These are phyloP conservation scores for Acromyrmex charruanus DNA, from an alignment of 1,140 invertebrate species.

Conservation along the genomic window DNA sequence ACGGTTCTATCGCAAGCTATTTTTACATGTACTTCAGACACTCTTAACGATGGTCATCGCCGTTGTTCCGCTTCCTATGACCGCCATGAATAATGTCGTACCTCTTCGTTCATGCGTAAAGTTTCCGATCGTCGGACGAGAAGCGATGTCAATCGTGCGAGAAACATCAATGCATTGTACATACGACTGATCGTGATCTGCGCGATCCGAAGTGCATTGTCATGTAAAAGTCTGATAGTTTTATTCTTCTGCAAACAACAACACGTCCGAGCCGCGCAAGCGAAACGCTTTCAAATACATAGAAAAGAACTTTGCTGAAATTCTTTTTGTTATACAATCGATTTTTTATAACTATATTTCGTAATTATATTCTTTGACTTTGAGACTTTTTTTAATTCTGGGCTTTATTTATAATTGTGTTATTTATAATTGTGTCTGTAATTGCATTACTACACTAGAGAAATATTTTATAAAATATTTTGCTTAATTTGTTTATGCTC, in stretches of 20 bases:
- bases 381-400: neutral
- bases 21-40: conserved; percentile 37
- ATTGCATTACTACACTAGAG: neutral
- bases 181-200: conserved; percentile 43
- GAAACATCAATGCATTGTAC: conserved; percentile 73
- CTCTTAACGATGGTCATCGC: conserved; percentile 64
- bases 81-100: conserved; percentile 72
- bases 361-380: neutral
- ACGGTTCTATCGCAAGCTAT: neutral
- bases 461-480: neutral
- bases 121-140: conserved; percentile 73
- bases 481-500: neutral
- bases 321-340: neutral
- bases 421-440: neutral
- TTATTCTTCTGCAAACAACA: conserved; percentile 50
- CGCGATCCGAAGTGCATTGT: conserved; percentile 64
- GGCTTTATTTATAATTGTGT: neutral
- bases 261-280: neutral
- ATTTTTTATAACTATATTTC: neutral
- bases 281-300: neutral
- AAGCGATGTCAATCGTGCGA: conserved; percentile 75
- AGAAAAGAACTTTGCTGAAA: neutral
- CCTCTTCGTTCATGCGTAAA: conserved; percentile 74
- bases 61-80: conserved; percentile 73
- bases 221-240: conserved; percentile 61